Evolutionary conservation across 2,797 vertebrate genomes (phyloP), one percentile per base, ranked within the genome.

Genomic region (Enteromius afrohamiltoni): DNA sequence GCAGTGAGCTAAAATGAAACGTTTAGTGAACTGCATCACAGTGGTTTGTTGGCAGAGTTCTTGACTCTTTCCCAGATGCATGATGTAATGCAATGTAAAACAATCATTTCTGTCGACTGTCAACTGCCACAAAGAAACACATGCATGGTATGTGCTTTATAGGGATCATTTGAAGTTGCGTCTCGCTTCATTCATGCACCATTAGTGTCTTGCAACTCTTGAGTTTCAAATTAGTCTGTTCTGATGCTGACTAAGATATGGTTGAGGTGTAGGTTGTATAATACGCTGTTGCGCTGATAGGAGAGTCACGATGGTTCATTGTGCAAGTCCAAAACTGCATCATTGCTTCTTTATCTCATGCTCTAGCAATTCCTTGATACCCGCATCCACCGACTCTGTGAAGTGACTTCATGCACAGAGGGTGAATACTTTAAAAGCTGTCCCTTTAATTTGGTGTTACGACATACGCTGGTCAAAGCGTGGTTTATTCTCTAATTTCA

Each of bases 121-220:
- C 75, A 89, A 85, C 62, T 55, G 58, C 77, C 40, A 9, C 49
- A 81, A 75, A 80, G 85, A 88, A 88, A 82, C 91, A 83, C 88
- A 92, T 89, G 82, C 14, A 42, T 87, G 87, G 79, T 89, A 91
- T 93, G 91, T n/a, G 17, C 80, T 86, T 80, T 85, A 84, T 86
- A 76, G 77, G 88, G 83, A 34, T 70, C 82, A 86, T 85, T 83
- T 81, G 34, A 85, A 75, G 77, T 70, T 58, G 69, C 29, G 6
- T n/a, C 51, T 84, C 65, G 75, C 49, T 83, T 55, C 80, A 69
- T 69, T 85, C 73, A 79, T 82, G 85, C 84, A 34, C 69, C 82
- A 88, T 87, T 88, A 77, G 76, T n/a, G 73, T 67, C 58, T 77
- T 51, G 40, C 55, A 83, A 17, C 64, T 67, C 68, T 34, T 67